Evolutionary conservation across 2,797 vertebrate genomes (phyloP).

Genomic region (Triplophysa yarkandensis): DNA sequence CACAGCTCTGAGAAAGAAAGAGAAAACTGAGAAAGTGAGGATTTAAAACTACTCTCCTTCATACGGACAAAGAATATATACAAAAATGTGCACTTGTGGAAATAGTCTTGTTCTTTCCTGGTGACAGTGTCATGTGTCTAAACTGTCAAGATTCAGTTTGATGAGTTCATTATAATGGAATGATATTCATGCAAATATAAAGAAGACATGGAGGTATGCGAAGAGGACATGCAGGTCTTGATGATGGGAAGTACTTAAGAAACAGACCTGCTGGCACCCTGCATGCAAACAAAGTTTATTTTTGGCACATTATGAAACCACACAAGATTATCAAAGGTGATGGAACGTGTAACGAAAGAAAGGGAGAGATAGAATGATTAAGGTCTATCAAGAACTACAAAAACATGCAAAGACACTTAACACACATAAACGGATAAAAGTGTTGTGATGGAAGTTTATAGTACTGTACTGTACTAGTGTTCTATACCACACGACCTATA

Average conservation of each 20-base stretch:
- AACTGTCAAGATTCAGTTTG: not conserved
- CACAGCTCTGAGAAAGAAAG: slow-evolving; percentile 38
- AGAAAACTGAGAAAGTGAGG: slow-evolving; percentile 34
- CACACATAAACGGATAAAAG: not conserved
- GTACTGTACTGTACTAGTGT: not conserved
- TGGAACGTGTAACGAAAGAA: not conserved
- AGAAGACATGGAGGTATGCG: not conserved
- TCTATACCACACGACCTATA: not conserved
- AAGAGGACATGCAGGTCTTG: not conserved
- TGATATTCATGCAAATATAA: slow-evolving; percentile 7
- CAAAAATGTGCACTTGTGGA: not conserved
- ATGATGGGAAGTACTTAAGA: not conserved
- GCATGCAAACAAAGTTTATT: not conserved
- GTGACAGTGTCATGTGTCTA: not conserved
- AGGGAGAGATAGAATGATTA: slow-evolving; percentile 12
- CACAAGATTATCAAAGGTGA: slow-evolving; percentile 5
- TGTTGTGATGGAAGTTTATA: not conserved
- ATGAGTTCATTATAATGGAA: not conserved
- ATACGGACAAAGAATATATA: not conserved
- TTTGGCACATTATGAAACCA: slow-evolving; percentile 18
- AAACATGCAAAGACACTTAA: not conserved
- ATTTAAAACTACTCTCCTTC: slow-evolving; percentile 13
- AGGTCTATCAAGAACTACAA: slow-evolving; percentile 8
- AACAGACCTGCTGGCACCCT: not conserved
- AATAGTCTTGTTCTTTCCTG: not conserved